Evolutionary conservation across 1,140 invertebrate species (phyloP).

Genomic region (Aleiodes sp.): DNA sequence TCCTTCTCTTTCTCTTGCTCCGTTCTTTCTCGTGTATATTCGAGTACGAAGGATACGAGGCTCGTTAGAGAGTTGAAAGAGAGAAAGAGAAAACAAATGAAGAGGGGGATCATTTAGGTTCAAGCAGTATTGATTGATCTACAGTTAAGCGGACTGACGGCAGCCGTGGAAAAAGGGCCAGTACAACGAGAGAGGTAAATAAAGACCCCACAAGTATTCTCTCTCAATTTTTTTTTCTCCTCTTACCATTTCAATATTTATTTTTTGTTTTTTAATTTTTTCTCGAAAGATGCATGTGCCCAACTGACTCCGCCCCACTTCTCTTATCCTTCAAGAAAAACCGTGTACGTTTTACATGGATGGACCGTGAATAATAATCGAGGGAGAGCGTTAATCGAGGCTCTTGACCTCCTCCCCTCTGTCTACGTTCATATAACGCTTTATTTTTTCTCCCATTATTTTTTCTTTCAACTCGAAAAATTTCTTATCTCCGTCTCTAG

Average conservation of each 20-base stretch:
- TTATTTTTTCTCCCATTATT: too few species aligned
- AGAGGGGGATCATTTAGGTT: slow-evolving; percentile 19
- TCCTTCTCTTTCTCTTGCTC: not conserved
- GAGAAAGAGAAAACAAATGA: too few species aligned
- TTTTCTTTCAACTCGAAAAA: too few species aligned
- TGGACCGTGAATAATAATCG: slow-evolving; percentile 50
- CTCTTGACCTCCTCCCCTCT: slow-evolving; percentile 26
- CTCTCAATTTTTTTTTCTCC: slow-evolving; percentile 17
- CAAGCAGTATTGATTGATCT: slow-evolving; percentile 59
- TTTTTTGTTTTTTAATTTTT: not conserved
- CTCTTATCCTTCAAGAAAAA: slow-evolving; percentile 24
- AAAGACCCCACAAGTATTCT: slow-evolving; percentile 48
- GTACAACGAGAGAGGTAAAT: slow-evolving; percentile 42
- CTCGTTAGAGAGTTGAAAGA: slow-evolving; percentile 58
- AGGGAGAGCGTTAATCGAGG: slow-evolving; percentile 46
- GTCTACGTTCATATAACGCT: not conserved
- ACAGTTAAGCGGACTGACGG: slow-evolving; percentile 53
- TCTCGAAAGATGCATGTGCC: slow-evolving; percentile 50
- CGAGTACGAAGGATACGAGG: slow-evolving; percentile 35
- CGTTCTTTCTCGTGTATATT: slow-evolving; percentile 29
- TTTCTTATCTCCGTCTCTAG: too few species aligned
- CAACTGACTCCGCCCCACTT: slow-evolving; percentile 41
- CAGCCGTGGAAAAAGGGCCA: slow-evolving; percentile 43
- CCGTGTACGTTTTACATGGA: not conserved
- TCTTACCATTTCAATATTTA: not conserved